Evolutionary conservation across 2,113 vertebrate genomes (phyloP).

Genomic region (Phodopus roborovskii): DNA sequence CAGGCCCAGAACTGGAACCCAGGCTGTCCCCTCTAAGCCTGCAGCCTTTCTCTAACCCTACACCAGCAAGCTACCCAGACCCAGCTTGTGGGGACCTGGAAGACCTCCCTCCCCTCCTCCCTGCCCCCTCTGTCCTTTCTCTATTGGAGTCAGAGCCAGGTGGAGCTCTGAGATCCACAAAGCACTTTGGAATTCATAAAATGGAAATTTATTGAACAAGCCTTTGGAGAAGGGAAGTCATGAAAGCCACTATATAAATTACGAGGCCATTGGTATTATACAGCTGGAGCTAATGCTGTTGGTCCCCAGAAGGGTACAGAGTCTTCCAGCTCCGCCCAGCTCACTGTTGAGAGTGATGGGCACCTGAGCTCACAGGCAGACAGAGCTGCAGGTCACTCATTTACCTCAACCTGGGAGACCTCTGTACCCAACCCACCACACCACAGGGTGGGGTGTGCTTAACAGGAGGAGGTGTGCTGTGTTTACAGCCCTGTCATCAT

Average conservation of each 20-base stretch:
- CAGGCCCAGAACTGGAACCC: neutral
- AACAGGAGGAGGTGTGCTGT: too few relatives aligned
- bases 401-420: neutral
- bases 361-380: rapidly evolving
- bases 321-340: conserved; percentile 21
- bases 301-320: conserved; percentile 35
- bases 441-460: rapidly evolving
- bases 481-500: neutral
- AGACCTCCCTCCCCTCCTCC: neutral
- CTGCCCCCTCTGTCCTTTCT: neutral
- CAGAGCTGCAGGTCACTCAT: neutral
- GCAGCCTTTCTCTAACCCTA: too few relatives aligned
- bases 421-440: neutral
- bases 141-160: conserved; percentile 29
- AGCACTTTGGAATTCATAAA: conserved; percentile 86
- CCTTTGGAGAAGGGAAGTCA: conserved; percentile 83
- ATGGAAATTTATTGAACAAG: conserved; percentile 84
- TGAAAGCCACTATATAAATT: conserved; percentile 83
- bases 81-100: too few relatives aligned
- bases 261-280: conserved; percentile 46
- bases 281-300: conserved; percentile 63
- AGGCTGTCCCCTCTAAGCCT: neutral
- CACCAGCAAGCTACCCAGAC: neutral
- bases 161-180: conserved; percentile 48
- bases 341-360: neutral